These are phyloP conservation scores for Dipus sagitta DNA, from an alignment of 2,797 vertebrate genomes.

Conservation along the genomic window DNA sequence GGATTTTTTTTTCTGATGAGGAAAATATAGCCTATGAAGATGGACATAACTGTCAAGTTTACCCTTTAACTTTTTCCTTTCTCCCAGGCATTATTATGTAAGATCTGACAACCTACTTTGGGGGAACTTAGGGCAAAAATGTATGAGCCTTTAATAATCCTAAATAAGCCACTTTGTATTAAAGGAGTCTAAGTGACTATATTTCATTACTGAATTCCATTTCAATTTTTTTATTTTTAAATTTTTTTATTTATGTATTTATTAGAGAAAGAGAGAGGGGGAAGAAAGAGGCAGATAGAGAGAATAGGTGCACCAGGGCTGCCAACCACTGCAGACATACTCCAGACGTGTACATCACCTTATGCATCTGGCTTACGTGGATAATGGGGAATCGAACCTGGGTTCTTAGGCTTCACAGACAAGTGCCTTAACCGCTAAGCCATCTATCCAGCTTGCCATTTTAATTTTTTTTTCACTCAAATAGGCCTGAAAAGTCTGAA, in stretches of 20 bases:
- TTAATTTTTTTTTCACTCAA: background rate
- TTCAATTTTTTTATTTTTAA: slow-evolving; percentile 4
- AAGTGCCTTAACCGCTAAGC: too few relatives aligned
- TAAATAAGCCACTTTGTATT: background rate
- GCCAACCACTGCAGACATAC: too few relatives aligned
- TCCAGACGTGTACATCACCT: too few relatives aligned
- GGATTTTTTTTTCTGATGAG: background rate
- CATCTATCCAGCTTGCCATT: too few relatives aligned
- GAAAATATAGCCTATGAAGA: background rate
- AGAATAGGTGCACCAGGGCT: too few relatives aligned
- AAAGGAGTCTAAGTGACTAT: background rate
- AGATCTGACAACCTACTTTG: background rate
- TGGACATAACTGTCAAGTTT: background rate
- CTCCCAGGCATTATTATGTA: background rate
- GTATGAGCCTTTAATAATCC: slow-evolving; percentile 6
- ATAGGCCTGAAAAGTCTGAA: slow-evolving; percentile 32
- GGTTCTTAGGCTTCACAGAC: too few relatives aligned
- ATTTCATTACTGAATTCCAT: background rate
- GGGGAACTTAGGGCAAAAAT: background rate
- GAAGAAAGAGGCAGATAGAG: too few relatives aligned
- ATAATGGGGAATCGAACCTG: too few relatives aligned
- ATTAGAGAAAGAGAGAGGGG: too few relatives aligned
- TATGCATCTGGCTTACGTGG: too few relatives aligned
- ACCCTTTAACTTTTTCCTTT: background rate
- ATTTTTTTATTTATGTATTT: too few relatives aligned